These are phyloP conservation scores for Cotesia congregata DNA, from an alignment of 2,888 invertebrate species.

Conservation along the genomic window DNA sequence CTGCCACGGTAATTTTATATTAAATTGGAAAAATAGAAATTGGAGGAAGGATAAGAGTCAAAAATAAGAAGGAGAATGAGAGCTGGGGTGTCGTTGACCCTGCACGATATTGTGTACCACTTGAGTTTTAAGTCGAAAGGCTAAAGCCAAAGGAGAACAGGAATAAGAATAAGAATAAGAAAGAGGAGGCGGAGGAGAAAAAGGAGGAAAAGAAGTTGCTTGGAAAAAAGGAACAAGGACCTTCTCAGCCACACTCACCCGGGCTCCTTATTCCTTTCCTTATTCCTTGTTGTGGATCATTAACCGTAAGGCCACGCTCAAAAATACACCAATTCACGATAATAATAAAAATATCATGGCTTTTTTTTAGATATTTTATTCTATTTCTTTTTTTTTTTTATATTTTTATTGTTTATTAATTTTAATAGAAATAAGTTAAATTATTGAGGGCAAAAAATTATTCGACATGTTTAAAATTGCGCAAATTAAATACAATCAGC, in stretches of 20 bases:
- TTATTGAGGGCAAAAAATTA: too few relatives aligned
- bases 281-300: conserved; percentile 61
- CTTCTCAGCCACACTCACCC: conserved; percentile 67
- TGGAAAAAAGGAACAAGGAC: conserved; percentile 60
- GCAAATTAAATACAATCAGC: too few relatives aligned
- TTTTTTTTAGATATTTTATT: conserved; percentile 38
- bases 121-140: conserved; percentile 63
- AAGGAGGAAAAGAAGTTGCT: conserved; percentile 57
- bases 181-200: conserved; percentile 41
- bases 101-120: conserved; percentile 67
- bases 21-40: conserved; percentile 32
- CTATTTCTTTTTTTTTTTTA: conserved; percentile 1
- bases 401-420: background rate
- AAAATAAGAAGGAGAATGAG: conserved; percentile 46
- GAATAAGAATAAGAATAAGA: background rate
- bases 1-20: background rate
- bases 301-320: conserved; percentile 63
- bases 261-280: conserved; percentile 54
- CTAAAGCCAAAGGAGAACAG: conserved; percentile 25
- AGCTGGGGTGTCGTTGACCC: conserved; percentile 67
- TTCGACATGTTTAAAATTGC: too few relatives aligned
- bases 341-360: conserved; percentile 27
- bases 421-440: too few relatives aligned
- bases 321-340: conserved; percentile 49
- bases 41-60: conserved; percentile 41